Evolutionary conservation across 64 coral and sea anemone species (phyloP), one percentile per base, ranked within the genome.

Genomic region (Montipora efflorescens): DNA sequence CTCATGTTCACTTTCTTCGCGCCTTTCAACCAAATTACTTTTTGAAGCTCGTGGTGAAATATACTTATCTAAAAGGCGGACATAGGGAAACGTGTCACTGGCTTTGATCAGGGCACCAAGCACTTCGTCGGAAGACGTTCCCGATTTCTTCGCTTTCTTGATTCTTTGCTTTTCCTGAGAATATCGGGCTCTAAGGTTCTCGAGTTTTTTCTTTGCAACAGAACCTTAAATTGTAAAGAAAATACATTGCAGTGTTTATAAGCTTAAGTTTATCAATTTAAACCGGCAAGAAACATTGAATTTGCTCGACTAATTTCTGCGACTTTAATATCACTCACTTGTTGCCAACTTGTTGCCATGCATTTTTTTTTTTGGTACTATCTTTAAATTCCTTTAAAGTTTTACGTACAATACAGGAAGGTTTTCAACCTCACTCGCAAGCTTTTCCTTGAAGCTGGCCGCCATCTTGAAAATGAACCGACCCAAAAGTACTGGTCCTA

Each of bases 131-230:
- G 77, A 79, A 21, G 77, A 79, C 48, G 77, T 79, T 79, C 77
- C 47, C 47, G 48, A 79, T 79, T 15, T 50, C 16, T 79, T 79
- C 8, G 77, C 77, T 79, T 79, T 79, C 16, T 51, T 57, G 20
- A 79, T 15, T 15, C 77, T 8, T 79, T 79, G 9, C 77, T 58
- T 79, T 7, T 79, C 77, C 48, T 48, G 9, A 15, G 77, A 15
- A 15, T 79, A 79, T 15, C 48, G 77, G 49, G 77, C 77, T 79
- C 14, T 79, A 79, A 79, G 77, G 55, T 79, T 79, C 19, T 79
- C 77, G 77, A 79, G 53, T 5, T 79, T 79, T 15, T 79, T 8
- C 18, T 79, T 55, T 79, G 77, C 77, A 79, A 53, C 77, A 79
- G 9, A 8, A 55, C 77, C 77, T 79, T 79, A 74, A 36, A 36